A percentile compares a stretch with the other conserved stretches of the same genome.
Conservation (phyloP, 2,888 invertebrate genomes). For the Acronicta alni region DNA sequence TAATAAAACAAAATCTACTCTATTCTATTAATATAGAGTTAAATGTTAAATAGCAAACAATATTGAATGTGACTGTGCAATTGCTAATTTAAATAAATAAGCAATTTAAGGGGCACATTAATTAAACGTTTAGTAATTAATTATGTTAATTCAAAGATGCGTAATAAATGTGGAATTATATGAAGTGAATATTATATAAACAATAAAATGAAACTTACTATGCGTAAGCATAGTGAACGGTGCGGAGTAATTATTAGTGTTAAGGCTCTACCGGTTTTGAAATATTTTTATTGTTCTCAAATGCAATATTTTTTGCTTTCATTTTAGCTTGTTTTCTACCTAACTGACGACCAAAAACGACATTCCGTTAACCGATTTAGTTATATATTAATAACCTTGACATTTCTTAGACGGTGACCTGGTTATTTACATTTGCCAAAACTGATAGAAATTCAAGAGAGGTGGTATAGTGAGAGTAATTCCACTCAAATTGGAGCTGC, state of each 20-base stretch:
- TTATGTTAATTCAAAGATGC: conserved; percentile 9
- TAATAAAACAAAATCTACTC: no score
- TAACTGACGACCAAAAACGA: no score
- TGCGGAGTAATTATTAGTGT: conserved; percentile 9
- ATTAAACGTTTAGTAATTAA: conserved; percentile 16
- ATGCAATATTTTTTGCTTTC: not conserved
- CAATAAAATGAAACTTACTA: conserved; percentile 7
- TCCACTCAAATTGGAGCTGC: no score
- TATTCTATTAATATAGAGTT: no score
- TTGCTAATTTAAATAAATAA: conserved; percentile 28
- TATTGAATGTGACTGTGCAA: conserved; percentile 8
- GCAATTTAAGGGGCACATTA: conserved; percentile 10
- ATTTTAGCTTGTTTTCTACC: not conserved
- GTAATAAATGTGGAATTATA: conserved; percentile 6
- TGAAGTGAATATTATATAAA: not conserved
- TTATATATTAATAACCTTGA: no score
- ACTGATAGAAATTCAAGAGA: no score
- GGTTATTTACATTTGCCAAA: no score
- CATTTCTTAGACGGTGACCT: no score
- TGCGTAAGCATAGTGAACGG: conserved; percentile 13
- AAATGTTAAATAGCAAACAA: conserved; percentile 48
- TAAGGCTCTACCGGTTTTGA: conserved; percentile 1
- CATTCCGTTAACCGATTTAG: no score
- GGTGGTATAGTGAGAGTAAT: no score
- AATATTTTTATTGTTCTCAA: not conserved